Conservation (phyloP, 2,888 invertebrate genomes). For the Tribolium freemani region DNA sequence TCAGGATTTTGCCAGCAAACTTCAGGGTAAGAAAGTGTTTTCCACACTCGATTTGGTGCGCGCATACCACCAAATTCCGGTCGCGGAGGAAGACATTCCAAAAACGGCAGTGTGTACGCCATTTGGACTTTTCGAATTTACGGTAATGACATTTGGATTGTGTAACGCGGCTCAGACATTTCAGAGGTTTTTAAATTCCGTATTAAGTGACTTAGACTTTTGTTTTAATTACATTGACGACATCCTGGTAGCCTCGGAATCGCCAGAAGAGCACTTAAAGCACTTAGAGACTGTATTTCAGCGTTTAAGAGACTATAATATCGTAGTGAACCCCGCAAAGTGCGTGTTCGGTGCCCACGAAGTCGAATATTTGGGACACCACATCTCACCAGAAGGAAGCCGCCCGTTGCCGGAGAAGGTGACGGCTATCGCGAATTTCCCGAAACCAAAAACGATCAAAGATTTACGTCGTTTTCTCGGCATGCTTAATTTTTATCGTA, state of each 20-base stretch:
- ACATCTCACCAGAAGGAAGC: too few species aligned
- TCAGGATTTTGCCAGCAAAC: conserved; percentile 56
- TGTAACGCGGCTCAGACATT: conserved; percentile 65
- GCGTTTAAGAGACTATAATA: conserved; percentile 51
- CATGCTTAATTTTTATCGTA: too few species aligned
- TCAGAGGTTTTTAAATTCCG: conserved; percentile 62
- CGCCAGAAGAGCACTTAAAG: conserved; percentile 47
- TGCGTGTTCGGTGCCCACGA: conserved; percentile 50
- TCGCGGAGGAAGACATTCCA: conserved; percentile 48
- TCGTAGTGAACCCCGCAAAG: conserved; percentile 58
- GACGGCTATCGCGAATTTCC: too few species aligned
- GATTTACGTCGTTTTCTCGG: too few species aligned
- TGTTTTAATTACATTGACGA: conserved; percentile 60
- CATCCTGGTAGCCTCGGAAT: conserved; percentile 47
- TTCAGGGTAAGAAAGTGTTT: conserved; percentile 50
- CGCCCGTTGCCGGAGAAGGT: too few species aligned
- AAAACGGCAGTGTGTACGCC: conserved; percentile 53
- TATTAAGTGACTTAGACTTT: conserved; percentile 56
- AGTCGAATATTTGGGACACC: too few species aligned
- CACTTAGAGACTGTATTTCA: conserved; percentile 53
- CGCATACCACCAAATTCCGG: conserved; percentile 60
- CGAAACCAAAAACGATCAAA: too few species aligned
- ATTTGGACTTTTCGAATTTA: conserved; percentile 57
- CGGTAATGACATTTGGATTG: conserved; percentile 61
- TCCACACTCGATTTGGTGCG: too few species aligned